phyloP scores from a whole-genome alignment of 2,888 invertebrate species.

The Eilema depressum region DNA sequence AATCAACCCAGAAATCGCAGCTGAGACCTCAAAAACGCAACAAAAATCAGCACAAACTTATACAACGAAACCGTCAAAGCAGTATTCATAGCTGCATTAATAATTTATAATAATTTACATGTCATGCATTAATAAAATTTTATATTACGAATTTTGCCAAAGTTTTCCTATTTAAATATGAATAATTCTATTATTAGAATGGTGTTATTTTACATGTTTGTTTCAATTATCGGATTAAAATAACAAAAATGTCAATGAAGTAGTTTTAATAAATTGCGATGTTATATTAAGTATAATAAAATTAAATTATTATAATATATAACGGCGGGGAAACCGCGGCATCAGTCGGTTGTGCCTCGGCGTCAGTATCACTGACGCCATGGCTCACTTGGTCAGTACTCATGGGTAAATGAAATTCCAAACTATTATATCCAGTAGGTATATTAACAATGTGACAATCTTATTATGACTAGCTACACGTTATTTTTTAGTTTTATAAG shows the following conservation, averaged over 20 bases:
- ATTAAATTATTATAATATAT: too few species aligned
- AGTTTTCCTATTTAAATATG: neutral
- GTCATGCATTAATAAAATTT: neutral
- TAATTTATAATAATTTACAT: conserved; percentile 1
- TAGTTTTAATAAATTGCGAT: too few species aligned
- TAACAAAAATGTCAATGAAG: neutral
- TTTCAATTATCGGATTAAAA: neutral
- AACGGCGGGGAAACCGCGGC: too few species aligned
- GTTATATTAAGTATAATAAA: too few species aligned
- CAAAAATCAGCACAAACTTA: neutral
- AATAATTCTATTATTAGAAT: neutral
- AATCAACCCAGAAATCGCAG: neutral
- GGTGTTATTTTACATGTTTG: neutral
- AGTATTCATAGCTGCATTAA: neutral
- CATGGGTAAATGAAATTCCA: too few species aligned
- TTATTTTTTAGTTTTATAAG: too few species aligned
- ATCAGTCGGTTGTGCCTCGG: too few species aligned
- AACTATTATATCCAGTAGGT: too few species aligned
- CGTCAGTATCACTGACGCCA: too few species aligned
- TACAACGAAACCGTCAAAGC: neutral
- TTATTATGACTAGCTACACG: too few species aligned
- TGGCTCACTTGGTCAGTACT: too few species aligned
- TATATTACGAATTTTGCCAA: neutral
- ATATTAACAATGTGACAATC: too few species aligned
- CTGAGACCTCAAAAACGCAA: neutral